phyloP scores from a whole-genome alignment of 2,113 vertebrate genomes.

The Lagopus muta region DNA sequence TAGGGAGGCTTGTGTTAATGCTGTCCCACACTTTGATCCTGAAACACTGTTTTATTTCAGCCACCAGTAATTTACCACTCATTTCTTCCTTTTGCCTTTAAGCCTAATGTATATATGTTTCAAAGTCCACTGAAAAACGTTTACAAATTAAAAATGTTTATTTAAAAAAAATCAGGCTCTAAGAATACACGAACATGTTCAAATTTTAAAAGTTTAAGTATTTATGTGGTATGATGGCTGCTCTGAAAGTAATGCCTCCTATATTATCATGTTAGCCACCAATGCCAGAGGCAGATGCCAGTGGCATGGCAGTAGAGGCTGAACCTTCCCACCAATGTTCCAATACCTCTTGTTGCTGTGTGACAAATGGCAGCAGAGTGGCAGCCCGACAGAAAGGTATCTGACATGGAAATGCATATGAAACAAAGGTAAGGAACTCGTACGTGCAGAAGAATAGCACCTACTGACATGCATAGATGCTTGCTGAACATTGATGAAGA shows the following conservation, averaged over 20 bases:
- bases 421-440: neutral
- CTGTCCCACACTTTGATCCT: conserved; percentile 64
- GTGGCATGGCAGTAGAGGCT: neutral
- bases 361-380: neutral
- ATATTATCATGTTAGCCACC: neutral
- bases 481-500: neutral
- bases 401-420: neutral
- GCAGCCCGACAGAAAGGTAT: too few species aligned
- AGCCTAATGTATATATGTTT: conserved; percentile 57
- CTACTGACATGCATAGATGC: neutral
- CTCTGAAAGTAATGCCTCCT: neutral
- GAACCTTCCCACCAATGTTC: neutral
- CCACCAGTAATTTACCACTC: conserved; percentile 65
- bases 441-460: neutral
- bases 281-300: neutral
- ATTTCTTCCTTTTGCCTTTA: conserved; percentile 63
- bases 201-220: neutral
- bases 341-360: neutral
- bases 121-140: conserved; percentile 44
- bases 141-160: neutral
- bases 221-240: neutral
- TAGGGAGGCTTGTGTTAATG: conserved; percentile 56
- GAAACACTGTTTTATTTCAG: conserved; percentile 69
- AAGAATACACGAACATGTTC: neutral
- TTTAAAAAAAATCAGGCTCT: neutral